Evolutionary conservation across 2,888 invertebrate species (phyloP), one percentile per base, ranked within the genome.

Genomic region (Synergus gifuensis): DNA sequence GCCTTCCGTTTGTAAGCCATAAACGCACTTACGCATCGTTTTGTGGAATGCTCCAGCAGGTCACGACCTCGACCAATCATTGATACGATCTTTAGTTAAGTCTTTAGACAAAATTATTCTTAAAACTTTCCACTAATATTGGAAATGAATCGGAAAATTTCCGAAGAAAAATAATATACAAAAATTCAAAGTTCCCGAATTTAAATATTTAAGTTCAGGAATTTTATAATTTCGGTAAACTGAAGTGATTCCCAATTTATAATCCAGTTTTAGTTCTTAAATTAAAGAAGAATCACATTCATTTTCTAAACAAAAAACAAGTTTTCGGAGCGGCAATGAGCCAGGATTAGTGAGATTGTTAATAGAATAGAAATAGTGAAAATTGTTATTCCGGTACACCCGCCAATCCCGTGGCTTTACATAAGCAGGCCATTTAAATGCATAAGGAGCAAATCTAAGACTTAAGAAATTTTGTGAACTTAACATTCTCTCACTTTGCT

Each of bases 1-100:
- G 67, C 79, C 81, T 80, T 73, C 60, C 78, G 69, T 44, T 40
- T 54, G 69, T 28, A 49, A 54, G 36, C n/a, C 36, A 73, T 73
- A 54, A 42, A 66, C 40, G n/a, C 64, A 66, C 60, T 60, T 69
- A 49, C 73, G 73, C 54, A 49, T 69, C 69, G 49, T 36, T 73
- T 46, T n/a, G 49, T 18, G 16, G 1, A 36, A 49, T 28, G n/a
- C 22, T 44, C 5, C 12, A 36, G 28, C 12, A 36, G 28, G n/a
- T 22, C 40, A 58, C 36, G 14, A 22, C 9, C 18, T 58, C n/a
- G 16, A 69, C 28, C 14, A 22, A 73, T 12, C 28, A 28, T 28
- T 28, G 22, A 22, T 22, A 60, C 22, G 5, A 18, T 22, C 60
- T 9, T 54, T n/a, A 54, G 54, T 54, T 8, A 9, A n/a, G n/a